Evolutionary conservation across 2,797 vertebrate species (phyloP).

Genomic region (Hipposideros larvatus): DNA sequence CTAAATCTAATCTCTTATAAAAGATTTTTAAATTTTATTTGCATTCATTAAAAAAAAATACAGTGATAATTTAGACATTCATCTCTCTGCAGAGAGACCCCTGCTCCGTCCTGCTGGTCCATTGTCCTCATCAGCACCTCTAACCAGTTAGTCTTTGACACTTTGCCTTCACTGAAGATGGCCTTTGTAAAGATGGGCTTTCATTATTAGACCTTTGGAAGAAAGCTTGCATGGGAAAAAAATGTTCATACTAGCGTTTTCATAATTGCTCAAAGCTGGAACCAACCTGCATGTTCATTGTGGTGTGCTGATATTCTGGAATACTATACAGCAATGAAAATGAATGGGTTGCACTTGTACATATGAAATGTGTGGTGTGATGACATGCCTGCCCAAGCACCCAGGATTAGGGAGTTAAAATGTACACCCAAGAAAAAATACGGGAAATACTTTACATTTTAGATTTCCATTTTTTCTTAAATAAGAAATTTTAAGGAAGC

Average conservation of each 20-base stretch:
- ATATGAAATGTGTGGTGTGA: background rate
- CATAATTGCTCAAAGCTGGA: background rate
- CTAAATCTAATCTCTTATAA: background rate
- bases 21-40: background rate
- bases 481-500: background rate
- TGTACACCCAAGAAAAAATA: background rate
- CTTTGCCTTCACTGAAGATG: background rate
- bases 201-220: background rate
- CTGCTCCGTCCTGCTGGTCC: background rate
- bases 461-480: background rate
- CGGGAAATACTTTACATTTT: background rate
- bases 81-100: background rate
- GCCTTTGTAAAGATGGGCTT: background rate
- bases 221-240: background rate
- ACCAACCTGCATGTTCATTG: background rate
- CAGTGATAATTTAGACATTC: background rate
- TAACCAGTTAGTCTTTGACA: background rate
- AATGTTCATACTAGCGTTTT: background rate
- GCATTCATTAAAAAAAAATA: background rate
- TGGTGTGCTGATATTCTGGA: background rate
- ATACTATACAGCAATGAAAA: background rate
- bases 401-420: background rate
- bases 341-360: rapidly evolving
- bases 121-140: background rate
- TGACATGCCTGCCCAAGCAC: background rate